phyloP scores from a whole-genome alignment of 1,140 invertebrate species.

The Bicyclus anynana region DNA sequence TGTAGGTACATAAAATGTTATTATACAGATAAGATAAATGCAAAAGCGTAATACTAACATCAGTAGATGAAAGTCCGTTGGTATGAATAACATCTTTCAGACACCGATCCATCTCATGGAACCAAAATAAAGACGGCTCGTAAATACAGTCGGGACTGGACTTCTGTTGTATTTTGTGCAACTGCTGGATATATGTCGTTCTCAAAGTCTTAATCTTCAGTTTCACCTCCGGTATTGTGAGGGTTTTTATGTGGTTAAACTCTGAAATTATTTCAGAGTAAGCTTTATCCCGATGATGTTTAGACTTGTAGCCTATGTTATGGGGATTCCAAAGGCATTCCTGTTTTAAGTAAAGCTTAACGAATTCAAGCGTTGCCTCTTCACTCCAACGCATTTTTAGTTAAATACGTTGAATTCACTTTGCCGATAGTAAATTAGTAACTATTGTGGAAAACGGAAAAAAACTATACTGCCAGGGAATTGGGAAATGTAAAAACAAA shows the following conservation, averaged over 20 bases:
- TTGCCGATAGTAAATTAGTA: no score
- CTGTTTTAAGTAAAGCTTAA: constrained; percentile 71
- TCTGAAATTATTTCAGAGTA: constrained; percentile 54
- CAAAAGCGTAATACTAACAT: not conserved
- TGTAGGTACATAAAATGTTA: no score
- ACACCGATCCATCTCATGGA: constrained; percentile 66
- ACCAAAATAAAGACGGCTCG: constrained; percentile 65
- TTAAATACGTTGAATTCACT: no score
- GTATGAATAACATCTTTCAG: constrained; percentile 53
- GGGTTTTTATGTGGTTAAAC: constrained; percentile 57
- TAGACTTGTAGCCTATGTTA: constrained; percentile 62
- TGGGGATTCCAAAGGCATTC: constrained; percentile 73
- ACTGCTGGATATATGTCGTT: constrained; percentile 70
- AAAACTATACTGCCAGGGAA: no score
- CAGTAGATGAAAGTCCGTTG: constrained; percentile 28
- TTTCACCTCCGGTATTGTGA: constrained; percentile 62
- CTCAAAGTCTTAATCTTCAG: constrained; percentile 74
- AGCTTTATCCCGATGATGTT: constrained; percentile 57
- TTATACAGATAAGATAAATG: no score
- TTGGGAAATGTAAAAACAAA: no score
- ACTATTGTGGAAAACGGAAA: no score
- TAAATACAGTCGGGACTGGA: constrained; percentile 64
- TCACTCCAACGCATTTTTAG: constrained; percentile 68
- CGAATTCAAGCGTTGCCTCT: constrained; percentile 66
- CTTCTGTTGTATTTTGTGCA: constrained; percentile 70